Percentiles rank a stretch among this genome's conserved stretches.
Conservation (phyloP, 2,888 invertebrate species). For the Chirona hameri region DNA sequence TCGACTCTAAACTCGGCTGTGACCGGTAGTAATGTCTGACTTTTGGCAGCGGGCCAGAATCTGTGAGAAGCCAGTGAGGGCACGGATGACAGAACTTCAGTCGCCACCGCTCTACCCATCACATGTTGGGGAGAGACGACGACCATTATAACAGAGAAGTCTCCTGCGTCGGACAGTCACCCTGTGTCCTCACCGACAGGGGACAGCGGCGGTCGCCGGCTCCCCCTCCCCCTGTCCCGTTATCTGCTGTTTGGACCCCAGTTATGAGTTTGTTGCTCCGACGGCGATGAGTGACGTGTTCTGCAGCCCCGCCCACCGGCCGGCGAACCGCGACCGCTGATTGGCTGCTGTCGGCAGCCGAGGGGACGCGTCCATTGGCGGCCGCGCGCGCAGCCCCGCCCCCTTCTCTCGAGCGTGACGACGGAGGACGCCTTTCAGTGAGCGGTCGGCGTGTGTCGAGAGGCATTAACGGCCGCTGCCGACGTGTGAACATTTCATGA, state of each 20-base stretch:
- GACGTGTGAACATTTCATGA: slow-evolving; percentile 26
- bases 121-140: background rate
- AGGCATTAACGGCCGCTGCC: background rate
- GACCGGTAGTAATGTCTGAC: too few relatives aligned
- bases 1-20: too few relatives aligned
- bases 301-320: background rate
- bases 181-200: background rate
- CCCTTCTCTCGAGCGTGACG: background rate
- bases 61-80: background rate
- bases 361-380: background rate
- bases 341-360: background rate
- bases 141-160: too few relatives aligned
- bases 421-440: slow-evolving; percentile 1
- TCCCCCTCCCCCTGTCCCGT: background rate
- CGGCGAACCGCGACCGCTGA: background rate
- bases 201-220: background rate
- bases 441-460: background rate
- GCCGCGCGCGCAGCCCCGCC: background rate
- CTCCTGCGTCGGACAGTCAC: background rate
- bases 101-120: background rate
- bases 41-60: too few relatives aligned
- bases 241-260: slow-evolving; percentile 8
- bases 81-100: background rate
- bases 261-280: slow-evolving; percentile 27
- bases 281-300: background rate